Base-by-base conservation (phyloP, 2,888 invertebrate species). In the Drosophila helvetica region DNA sequence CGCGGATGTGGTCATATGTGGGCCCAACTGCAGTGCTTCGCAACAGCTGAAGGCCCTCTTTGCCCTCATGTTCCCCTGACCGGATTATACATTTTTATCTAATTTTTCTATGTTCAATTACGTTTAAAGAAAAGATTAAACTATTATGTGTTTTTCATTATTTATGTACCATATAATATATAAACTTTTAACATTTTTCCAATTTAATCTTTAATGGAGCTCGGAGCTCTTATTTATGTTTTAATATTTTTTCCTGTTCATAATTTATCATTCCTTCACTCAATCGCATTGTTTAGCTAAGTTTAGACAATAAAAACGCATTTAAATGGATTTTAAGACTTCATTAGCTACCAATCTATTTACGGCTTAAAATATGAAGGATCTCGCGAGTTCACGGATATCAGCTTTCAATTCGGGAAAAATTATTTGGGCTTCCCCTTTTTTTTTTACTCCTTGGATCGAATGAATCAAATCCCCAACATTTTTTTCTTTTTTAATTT, bases 1-100 rank as follows among this genome's bases (percentile, higher is more conserved):
- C 70, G 86, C 89, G 1, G 92, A 92, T 69, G 85, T 90, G 17
- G 89, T 91, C 18, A 68, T 91, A 25, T 92, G 92, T 50, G 90
- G 91, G 15, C 56, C 79, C 1, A 77, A 68, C 12, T 92, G 92
- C 55, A 79, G 70, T 52, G 80, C 80, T 17, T 73, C 60, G 5
- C 56, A 54, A 25, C 69, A 70, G 42, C 25, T 81, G 2, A 77
- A 60, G 30, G n/a, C 58, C 4, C 50, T 77, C 3, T 70, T 62
- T 18, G 65, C 52, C 8, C 43, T 60, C 3, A 38, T 55, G 19
- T 38, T 59, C 22, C 25, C 64, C 18, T 65, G 75, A 77, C 50
- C 9, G 38, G 30, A 8, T 22, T 45, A 50, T 51, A 51, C 17
- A n/a, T n/a, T 15, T n/a, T 42, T 18, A 18, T 42, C 9, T 15